A percentile compares a stretch with the other conserved stretches of the same genome.
These are phyloP conservation scores for Ganaspis brasiliensis DNA, from an alignment of 2,888 invertebrate species.

Conservation along the genomic window DNA sequence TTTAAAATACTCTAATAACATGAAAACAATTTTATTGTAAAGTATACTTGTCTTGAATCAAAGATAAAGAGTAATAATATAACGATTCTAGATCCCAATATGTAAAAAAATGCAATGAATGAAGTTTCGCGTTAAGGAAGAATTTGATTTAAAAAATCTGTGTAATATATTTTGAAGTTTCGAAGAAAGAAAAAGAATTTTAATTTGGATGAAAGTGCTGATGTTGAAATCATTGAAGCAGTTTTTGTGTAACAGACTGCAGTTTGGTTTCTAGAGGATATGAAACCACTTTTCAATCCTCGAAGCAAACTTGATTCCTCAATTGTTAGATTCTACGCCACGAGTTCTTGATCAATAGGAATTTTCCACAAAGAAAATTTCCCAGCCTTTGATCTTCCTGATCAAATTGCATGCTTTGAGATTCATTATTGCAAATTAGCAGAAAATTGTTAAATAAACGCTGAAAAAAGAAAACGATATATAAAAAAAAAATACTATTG, in stretches of 20 bases:
- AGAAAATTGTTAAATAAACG: not conserved
- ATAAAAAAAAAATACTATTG: not conserved
- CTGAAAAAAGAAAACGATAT: not conserved
- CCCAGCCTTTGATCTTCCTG: not conserved
- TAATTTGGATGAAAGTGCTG: slow-evolving; percentile 1
- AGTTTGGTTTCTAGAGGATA: not conserved
- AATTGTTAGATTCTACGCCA: not conserved
- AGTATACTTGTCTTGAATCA: not conserved
- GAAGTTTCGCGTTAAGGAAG: not conserved
- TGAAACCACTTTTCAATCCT: slow-evolving; percentile 29
- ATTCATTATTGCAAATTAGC: slow-evolving; percentile 1
- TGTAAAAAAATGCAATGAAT: not conserved
- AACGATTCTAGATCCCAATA: not conserved
- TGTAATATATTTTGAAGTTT: not conserved
- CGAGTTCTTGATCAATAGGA: slow-evolving; percentile 10
- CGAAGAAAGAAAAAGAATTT: not conserved
- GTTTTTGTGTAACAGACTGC: slow-evolving; percentile 6
- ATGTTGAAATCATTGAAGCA: slow-evolving; percentile 9
- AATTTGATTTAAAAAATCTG: not conserved
- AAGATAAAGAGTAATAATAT: not conserved
- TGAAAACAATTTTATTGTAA: too few relatives aligned
- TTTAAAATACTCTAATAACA: too few relatives aligned
- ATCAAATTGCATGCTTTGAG: slow-evolving; percentile 8
- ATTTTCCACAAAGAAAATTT: slow-evolving; percentile 13
- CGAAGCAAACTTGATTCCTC: slow-evolving; percentile 15